Base-by-base conservation (phyloP, 2,797 vertebrate species). In the Tauraco hartlaubi region DNA sequence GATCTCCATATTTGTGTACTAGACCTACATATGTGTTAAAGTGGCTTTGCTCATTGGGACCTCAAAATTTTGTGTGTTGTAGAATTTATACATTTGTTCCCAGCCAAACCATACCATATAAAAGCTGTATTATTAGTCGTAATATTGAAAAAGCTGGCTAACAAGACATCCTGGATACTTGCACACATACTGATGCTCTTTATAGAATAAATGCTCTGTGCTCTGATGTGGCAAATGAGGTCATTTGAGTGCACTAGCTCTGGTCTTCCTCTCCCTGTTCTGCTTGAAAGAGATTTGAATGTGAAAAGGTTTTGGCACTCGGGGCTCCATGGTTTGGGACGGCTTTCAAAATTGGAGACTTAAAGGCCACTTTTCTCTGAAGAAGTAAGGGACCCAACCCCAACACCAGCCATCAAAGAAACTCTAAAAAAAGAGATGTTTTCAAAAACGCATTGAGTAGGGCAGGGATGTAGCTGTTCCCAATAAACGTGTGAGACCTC, bases 201-300 rank as follows among this genome's bases (percentile, higher is more conserved):
- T 80, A 68, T 29, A 90, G 91, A 92, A 90, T 93, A 94, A 95
- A 93, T 58, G 80, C 88, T 93, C 90, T 95, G 90, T 90, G 90
- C 88, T 97, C 88, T 95, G 94, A 96, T 97, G 96, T 97, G 96
- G 96, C 93, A 95, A 95, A 95, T 94, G 96, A 95, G 96, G 96
- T 96, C 94, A 94, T 93, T 12, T 92, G 83, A 96, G 96, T 96
- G 94, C 96, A 96, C 71, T 85, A 68, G 85, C 90, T 91, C 58
- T 77, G 63, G 41, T 94, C 80, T 95, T 90, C 91, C 88, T 92
- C 81, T 76, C 63, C 77, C 90, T 85, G 85, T 91, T 96, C 96
- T 95, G 90, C 88, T 93, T 91, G 92, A 96, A 94, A 95, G 90
- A 82, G 56, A 96, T 96, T 96, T 93, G 94, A 95, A 95, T 93